These are phyloP conservation scores for Cyanocitta stelleri DNA, from an alignment of 2,113 vertebrate genomes.

Conservation along the genomic window DNA sequence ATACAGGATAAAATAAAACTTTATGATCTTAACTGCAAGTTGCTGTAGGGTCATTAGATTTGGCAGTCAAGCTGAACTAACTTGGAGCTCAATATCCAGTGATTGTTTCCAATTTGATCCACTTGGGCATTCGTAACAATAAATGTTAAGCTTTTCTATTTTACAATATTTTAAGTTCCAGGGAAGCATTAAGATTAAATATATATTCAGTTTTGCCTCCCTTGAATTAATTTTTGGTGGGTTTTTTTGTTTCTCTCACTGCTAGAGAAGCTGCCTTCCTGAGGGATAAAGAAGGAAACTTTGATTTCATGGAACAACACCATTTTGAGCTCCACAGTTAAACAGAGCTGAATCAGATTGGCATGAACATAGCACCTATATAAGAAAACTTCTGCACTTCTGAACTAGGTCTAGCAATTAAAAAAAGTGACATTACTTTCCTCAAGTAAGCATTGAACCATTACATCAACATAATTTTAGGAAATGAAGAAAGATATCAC, in stretches of 20 bases:
- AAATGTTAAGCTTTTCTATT: conserved; percentile 24
- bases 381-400: not conserved
- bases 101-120: conserved; percentile 2
- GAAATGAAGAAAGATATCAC: not conserved
- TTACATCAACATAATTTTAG: not conserved
- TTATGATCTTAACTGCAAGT: conserved; percentile 64
- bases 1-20: conserved; percentile 64
- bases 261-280: not conserved
- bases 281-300: not conserved
- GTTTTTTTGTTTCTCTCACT: not conserved
- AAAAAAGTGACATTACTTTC: not conserved
- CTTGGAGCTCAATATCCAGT: not conserved
- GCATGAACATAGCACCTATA: not conserved
- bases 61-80: conserved; percentile 17
- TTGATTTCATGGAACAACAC: not conserved
- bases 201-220: not conserved
- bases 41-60: conserved; percentile 53
- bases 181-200: not conserved
- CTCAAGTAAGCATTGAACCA: not conserved
- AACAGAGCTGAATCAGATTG: not conserved
- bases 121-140: not conserved
- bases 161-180: conserved; percentile 32
- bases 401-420: not conserved
- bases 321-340: not conserved
- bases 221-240: not conserved